Percentiles rank a stretch among this genome's conserved stretches.
Conservation (phyloP, 2,797 vertebrate genomes). For the Galagoides demidoff region DNA sequence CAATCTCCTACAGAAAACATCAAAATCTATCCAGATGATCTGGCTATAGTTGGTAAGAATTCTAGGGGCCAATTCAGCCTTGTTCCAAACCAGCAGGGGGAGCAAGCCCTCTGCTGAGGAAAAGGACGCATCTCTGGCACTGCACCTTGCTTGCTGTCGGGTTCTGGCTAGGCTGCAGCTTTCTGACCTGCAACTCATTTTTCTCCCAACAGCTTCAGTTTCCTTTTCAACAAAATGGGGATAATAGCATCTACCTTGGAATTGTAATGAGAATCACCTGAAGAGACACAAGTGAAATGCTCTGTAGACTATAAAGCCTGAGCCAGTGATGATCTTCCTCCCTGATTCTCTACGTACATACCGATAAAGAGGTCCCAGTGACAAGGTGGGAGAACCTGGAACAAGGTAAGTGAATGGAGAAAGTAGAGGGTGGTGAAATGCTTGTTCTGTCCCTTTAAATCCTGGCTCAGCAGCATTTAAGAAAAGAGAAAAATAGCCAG, state of each 20-base stretch:
- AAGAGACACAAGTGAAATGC: neutral
- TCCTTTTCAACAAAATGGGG: constrained; percentile 38
- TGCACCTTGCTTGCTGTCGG: neutral
- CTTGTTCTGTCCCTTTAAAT: constrained; percentile 39
- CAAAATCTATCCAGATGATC: neutral
- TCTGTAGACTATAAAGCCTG: constrained; percentile 19
- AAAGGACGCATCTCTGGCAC: neutral
- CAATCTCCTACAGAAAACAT: neutral
- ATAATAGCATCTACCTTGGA: constrained; percentile 23
- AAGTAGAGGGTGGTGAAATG: neutral
- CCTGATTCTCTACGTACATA: neutral
- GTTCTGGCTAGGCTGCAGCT: neutral
- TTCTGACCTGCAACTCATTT: neutral
- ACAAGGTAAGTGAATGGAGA: neutral
- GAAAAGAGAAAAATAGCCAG: constrained; percentile 57
- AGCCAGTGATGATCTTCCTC: neutral
- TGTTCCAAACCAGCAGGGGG: constrained; percentile 57
- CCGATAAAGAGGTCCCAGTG: neutral
- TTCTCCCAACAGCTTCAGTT: neutral
- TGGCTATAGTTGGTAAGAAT: neutral
- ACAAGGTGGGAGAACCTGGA: constrained; percentile 19
- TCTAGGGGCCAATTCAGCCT: neutral
- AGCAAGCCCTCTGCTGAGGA: neutral
- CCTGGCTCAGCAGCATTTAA: constrained; percentile 12
- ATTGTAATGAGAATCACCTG: neutral